Base-by-base conservation (phyloP, 2,797 vertebrate genomes). In the Crocodylus rhombifer region DNA sequence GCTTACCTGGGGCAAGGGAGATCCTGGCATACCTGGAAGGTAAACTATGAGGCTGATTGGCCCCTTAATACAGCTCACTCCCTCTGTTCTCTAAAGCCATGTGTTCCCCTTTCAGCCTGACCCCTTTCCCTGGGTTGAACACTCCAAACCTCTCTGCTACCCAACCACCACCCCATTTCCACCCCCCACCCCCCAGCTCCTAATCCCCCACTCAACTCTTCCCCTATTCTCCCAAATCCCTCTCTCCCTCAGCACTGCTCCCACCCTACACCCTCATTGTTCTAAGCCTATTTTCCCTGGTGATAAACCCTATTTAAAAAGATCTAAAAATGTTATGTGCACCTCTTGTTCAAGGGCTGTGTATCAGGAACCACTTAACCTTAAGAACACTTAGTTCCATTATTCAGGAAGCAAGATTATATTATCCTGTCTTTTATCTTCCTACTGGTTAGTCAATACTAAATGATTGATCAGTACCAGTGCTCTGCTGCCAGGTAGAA, bases 401-500 rank as follows among this genome's bases (percentile, higher is more conserved):
- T 9, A 21, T 20, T 33, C 65, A 69, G 30, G 65, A 69, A 69
- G 4, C 30, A 62, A 0, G 0, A 23, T 13, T 56, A 16, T 4
- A 30, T n/a, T 69, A 77, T 67, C 33, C 20, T 55, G 87, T 56
- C 20, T 80, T 87, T 91, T 58, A 56, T 61, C 69, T 61, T 77
- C 33, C 55, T 87, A 58, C 65, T 88, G 7, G 5, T 90, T 90
- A 83, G 85, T 69, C 55, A 62, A 33, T 42, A 69, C 62, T 88
- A 80, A 78, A 60, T 80, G 51, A 81, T 15, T 67, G 62, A 80
- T 8, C 2, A 1, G 28, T 12, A 26, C n/a, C 79, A 67, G 30
- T 5, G 30, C 30, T 33, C 3, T 10, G 5, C 20, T 0, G 2
- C n/a, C 7, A 58, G 11, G 60, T 84, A 91, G 30, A 85, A 77